Conservation (phyloP, 2,113 vertebrate genomes). For the Charina bottae region DNA sequence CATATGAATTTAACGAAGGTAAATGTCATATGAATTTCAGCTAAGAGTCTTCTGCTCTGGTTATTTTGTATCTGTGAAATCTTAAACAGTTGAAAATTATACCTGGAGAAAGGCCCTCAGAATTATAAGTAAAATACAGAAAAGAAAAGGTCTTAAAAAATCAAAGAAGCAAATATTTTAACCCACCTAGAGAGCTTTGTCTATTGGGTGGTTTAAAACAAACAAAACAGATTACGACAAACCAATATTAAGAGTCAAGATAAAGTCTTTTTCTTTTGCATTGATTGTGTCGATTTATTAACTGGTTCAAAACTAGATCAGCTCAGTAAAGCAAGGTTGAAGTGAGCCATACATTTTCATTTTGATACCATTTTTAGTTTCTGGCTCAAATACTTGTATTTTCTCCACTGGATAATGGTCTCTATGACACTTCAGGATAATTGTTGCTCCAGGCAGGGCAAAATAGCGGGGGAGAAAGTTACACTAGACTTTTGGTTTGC, state of each 20-base stretch:
- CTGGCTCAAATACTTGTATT: neutral
- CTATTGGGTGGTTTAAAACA: neutral
- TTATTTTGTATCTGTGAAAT: neutral
- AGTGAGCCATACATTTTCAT: neutral
- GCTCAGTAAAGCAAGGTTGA: slow-evolving; percentile 38
- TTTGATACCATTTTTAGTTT: slow-evolving; percentile 10
- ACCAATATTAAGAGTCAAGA: neutral
- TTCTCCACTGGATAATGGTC: neutral
- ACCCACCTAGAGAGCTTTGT: neutral
- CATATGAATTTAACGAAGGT: neutral
- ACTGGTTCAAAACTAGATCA: neutral
- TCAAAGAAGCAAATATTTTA: neutral
- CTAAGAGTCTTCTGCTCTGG: neutral
- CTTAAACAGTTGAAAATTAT: neutral
- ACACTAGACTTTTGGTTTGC: neutral
- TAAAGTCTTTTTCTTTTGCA: neutral
- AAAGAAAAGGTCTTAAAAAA: neutral
- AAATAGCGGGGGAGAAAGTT: neutral
- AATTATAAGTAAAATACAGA: neutral
- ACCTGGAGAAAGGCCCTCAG: neutral
- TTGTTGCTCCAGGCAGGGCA: neutral
- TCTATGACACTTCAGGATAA: neutral
- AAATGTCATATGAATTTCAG: neutral
- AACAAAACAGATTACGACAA: slow-evolving; percentile 17
- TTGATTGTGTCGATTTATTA: slow-evolving; percentile 17